Base-by-base conservation (phyloP, 1,140 invertebrate species). In the Drosophila sturtevanti region DNA sequence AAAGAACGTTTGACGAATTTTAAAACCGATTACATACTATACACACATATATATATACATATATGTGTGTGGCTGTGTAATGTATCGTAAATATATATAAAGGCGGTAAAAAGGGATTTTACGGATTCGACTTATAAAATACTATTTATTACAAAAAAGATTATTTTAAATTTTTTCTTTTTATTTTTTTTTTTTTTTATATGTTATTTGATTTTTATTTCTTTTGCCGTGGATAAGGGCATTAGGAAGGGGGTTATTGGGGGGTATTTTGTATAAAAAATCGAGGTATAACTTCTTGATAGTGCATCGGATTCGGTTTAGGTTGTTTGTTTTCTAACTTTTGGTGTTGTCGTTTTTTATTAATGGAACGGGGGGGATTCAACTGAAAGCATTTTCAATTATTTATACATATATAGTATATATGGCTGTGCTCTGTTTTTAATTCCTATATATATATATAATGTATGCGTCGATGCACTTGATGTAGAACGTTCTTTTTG, bases 91-190 rank as follows among this genome's bases (percentile, higher is more conserved):
- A 48, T 71, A 61, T 72, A 70, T 85, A 82, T 87, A 86, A 86
- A 86, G 80, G 65, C 82, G 64, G 82, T 86, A 86, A 82, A 86
- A 87, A 82, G 82, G 81, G 75, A 63, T 71, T 64, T 56, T 68
- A 63, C 56, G 68, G 60, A 55, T 81, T 63, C 60, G 72, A 89
- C 84, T 82, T 87, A 86, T 72, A 86, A 48, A 75, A 72, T 85
- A 85, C 65, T 62, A 77, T 74, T 86, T 62, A 77, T 74, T 86
- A 82, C 79, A 87, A 89, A 87, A 86, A 79, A 80, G 59, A 35
- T 58, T 87, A 35, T 64, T 87, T 76, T 58, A 60, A 89, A 84
- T 75, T 68, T 54, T 55, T 74, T 1, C 22, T 27, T 27, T 16
- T 24, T 31, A 31, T 64, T 22, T 14, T 22, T 31, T 38, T 9